Conservation (phyloP, 2,888 invertebrate species). For the Melinaea menophilus region DNA sequence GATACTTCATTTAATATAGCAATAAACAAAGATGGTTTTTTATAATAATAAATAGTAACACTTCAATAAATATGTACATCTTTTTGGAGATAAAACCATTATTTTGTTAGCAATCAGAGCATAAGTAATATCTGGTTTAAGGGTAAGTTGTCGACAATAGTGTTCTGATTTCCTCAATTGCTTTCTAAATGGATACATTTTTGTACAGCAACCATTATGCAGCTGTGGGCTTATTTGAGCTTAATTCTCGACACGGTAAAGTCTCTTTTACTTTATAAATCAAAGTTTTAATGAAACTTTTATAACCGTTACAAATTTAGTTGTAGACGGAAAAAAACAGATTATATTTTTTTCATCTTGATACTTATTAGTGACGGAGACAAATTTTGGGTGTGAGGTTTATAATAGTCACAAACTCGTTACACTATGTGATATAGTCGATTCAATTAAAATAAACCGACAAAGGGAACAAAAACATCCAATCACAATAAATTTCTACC, state of each 20-base stretch:
- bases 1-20: slow-evolving; percentile 23
- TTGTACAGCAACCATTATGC: background rate
- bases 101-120: slow-evolving; percentile 26
- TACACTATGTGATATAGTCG: background rate
- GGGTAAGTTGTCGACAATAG: slow-evolving; percentile 34
- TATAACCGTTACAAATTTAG: slow-evolving; percentile 45
- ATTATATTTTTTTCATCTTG: slow-evolving; percentile 20
- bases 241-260: slow-evolving; percentile 22
- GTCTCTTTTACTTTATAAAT: slow-evolving; percentile 23
- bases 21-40: background rate
- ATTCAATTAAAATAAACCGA: slow-evolving; percentile 7
- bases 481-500: slow-evolving; percentile 20
- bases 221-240: slow-evolving; percentile 10
- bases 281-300: slow-evolving; percentile 32
- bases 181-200: slow-evolving; percentile 34
- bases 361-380: background rate
- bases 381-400: background rate
- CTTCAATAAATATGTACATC: background rate
- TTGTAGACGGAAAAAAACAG: slow-evolving; percentile 40
- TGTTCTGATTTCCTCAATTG: slow-evolving; percentile 46
- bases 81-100: background rate
- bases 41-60: background rate
- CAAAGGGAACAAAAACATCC: slow-evolving; percentile 10
- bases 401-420: background rate
- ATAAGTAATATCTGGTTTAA: slow-evolving; percentile 24